Evolutionary conservation across 2,888 invertebrate genomes (phyloP), one percentile per base, ranked within the genome.

Genomic region (Halictus ligatus): DNA sequence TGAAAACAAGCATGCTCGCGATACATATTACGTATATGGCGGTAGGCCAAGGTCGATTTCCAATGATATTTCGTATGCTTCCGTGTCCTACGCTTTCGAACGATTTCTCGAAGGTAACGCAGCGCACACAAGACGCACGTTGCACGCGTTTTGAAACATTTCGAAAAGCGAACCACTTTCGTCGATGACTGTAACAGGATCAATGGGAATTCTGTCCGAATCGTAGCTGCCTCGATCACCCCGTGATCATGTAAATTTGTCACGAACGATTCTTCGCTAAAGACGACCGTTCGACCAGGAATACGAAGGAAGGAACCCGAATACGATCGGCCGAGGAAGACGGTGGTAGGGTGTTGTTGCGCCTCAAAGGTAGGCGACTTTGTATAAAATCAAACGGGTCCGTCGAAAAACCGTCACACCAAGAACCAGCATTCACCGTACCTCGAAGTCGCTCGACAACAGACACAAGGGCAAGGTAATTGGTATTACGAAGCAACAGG

Each of bases 361-460:
- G 60, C 2, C 58, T 72, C 43, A 75, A 43, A 78, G 83, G 89
- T 82, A 85, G 89, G 90, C 81, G 64, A 35, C 60, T 71, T 48
- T 83, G 91, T 94, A 94, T 94, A 94, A 94, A 94, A 93, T 93
- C 92, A 77, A 75, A 43, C 54, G 29, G 50, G 29, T 15, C 74
- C 35, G 58, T 43, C 69, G 83, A 71, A 80, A 86, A 83, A 21
- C n/a, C 50, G 71, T 29, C 83, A 74, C 60, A 80, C 76, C 64
- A 29, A 29, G 21, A n/a, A 8, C n/a, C 48, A 29, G 5, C 35
- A 18, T 40, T 77, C 43, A 71, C 18, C 46, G 75, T 29, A 50
- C 48, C 48, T 74, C 72, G 15, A 71, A 67, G n/a, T 35, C 50
- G 0, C 6, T 6, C 15, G n/a, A 1, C 15, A 78, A 50, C 25